A percentile compares a stretch with the other conserved stretches of the same genome.
Conservation (phyloP, 1,140 invertebrate species). For the Trichonephila clavata region DNA sequence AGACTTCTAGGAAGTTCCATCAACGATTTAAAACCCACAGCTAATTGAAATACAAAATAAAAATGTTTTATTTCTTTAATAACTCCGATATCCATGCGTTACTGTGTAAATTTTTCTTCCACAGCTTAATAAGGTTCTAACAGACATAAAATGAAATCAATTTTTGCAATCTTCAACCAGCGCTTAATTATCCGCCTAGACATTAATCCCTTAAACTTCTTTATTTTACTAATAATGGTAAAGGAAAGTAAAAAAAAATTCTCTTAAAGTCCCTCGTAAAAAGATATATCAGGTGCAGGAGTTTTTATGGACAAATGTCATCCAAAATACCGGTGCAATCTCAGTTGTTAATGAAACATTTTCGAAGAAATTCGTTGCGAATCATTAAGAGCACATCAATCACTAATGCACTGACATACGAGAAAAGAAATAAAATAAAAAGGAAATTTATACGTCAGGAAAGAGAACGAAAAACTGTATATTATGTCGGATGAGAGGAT, state of each 20-base stretch:
- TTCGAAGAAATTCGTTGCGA: constrained; percentile 57
- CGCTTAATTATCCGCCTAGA: constrained; percentile 39
- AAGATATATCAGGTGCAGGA: neutral
- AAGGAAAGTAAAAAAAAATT: neutral
- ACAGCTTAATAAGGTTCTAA: constrained; percentile 3
- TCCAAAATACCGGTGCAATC: constrained; percentile 32
- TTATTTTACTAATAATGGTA: constrained; percentile 17
- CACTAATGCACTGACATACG: constrained; percentile 51
- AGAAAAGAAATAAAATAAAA: constrained; percentile 55
- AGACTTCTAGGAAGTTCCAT: neutral
- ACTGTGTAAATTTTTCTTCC: neutral
- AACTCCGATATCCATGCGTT: neutral
- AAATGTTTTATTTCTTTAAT: neutral
- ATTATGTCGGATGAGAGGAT: constrained; percentile 56
- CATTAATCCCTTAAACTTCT: constrained; percentile 52
- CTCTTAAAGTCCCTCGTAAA: neutral
- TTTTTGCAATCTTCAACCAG: constrained; percentile 34
- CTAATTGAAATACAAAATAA: neutral
- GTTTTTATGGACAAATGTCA: constrained; percentile 55
- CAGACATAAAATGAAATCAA: constrained; percentile 48
- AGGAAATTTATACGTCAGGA: constrained; percentile 50
- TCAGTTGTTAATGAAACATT: constrained; percentile 59
- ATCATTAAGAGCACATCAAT: constrained; percentile 58
- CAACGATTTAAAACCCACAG: neutral
- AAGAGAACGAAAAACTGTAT: constrained; percentile 23